These are phyloP conservation scores for Ophraella communa DNA, from an alignment of 2,888 invertebrate species.

Conservation along the genomic window DNA sequence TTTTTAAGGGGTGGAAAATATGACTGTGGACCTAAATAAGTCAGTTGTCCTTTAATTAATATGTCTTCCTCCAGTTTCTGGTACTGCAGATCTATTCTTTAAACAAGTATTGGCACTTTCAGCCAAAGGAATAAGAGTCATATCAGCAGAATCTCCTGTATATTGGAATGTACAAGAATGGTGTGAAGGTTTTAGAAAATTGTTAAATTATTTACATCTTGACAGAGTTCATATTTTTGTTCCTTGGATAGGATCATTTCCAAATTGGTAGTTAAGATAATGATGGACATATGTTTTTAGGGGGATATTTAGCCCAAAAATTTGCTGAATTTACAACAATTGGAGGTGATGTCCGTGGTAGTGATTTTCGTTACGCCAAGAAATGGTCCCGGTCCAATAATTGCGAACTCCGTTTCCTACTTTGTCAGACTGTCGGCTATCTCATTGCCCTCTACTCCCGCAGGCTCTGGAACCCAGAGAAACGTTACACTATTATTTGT, in stretches of 20 bases:
- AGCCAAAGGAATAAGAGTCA: slow-evolving; percentile 81
- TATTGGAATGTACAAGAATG: slow-evolving; percentile 89
- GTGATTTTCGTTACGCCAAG: no score
- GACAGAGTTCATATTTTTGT: slow-evolving; percentile 84
- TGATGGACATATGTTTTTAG: slow-evolving; percentile 57
- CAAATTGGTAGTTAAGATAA: neutral
- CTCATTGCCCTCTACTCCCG: no score
- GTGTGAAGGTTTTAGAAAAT: slow-evolving; percentile 84
- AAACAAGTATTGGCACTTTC: slow-evolving; percentile 82
- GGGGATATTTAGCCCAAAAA: slow-evolving; percentile 89
- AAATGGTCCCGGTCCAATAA: no score
- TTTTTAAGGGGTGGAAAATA: slow-evolving; percentile 80
- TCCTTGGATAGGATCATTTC: slow-evolving; percentile 69
- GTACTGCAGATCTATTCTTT: slow-evolving; percentile 87
- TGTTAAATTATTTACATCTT: slow-evolving; percentile 80
- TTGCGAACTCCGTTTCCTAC: no score
- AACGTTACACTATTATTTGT: no score
- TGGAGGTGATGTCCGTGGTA: no score
- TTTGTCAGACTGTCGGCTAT: no score
- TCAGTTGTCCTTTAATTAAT: slow-evolving; percentile 80
- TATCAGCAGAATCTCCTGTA: slow-evolving; percentile 84
- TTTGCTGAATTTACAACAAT: slow-evolving; percentile 80
- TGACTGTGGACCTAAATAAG: slow-evolving; percentile 83
- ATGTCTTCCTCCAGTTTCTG: slow-evolving; percentile 88
- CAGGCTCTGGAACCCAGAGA: no score